These are phyloP conservation scores for Hystrix brachyura DNA, from an alignment of 2,113 vertebrate genomes.

Conservation along the genomic window DNA sequence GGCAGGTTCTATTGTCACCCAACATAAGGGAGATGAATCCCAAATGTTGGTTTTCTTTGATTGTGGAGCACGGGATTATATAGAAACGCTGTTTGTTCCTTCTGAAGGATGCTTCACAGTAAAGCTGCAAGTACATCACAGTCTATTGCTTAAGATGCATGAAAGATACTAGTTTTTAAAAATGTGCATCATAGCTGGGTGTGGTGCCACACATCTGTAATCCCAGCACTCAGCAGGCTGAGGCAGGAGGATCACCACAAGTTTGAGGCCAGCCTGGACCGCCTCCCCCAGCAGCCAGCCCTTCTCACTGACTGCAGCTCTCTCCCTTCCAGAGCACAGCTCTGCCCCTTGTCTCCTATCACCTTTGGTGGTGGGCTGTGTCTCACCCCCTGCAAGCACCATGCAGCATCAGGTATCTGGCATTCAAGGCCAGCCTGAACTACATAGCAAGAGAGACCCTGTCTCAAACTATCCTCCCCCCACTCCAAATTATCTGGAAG, in stretches of 20 bases:
- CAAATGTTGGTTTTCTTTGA: neutral
- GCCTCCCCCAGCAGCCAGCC: neutral
- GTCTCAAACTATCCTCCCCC: neutral
- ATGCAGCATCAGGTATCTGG: neutral
- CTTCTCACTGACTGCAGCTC: neutral
- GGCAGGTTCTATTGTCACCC: constrained; percentile 27
- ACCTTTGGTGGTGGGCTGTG: no score
- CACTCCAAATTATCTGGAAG: neutral
- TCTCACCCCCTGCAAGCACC: neutral
- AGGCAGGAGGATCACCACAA: neutral
- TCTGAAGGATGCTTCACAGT: neutral
- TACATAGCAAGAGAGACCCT: neutral
- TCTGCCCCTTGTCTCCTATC: neutral
- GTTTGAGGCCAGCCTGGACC: neutral
- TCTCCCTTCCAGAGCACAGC: neutral
- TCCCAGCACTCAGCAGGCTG: neutral
- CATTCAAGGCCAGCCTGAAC: neutral
- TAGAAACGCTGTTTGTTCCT: neutral
- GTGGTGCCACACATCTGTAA: neutral
- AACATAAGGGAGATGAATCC: neutral
- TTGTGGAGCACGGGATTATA: neutral
- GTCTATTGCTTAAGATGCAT: neutral
- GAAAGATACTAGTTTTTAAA: neutral
- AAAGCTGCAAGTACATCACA: neutral
- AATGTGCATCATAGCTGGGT: neutral